phyloP scores from a whole-genome alignment of 37 sponge, comb jelly and placozoan species.

The Cladorhizidae sp. region DNA sequence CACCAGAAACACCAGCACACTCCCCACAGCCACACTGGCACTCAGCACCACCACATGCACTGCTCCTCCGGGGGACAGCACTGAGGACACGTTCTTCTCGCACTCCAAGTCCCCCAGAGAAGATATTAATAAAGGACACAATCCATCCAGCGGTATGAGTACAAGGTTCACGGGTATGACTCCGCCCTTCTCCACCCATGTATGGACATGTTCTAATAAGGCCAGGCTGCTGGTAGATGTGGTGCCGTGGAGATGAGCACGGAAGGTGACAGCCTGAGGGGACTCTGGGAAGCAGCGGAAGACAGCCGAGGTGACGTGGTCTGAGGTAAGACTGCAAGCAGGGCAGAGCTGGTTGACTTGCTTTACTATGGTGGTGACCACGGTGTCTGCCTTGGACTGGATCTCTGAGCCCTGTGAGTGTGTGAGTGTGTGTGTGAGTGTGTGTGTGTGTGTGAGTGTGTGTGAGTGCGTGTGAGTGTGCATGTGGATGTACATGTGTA shows the following conservation, averaged over 20 bases:
- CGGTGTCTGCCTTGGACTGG: neutral
- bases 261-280: conserved; percentile 11
- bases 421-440: conserved; percentile 41
- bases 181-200: neutral
- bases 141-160: neutral
- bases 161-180: neutral
- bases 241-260: neutral
- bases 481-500: conserved; percentile 21
- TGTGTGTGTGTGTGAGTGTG: conserved; percentile 52
- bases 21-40: neutral
- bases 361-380: neutral
- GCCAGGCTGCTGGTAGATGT: neutral
- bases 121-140: neutral
- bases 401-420: conserved; percentile 31
- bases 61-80: no score
- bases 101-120: neutral
- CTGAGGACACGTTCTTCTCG: no score
- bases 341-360: neutral
- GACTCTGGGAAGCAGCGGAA: conserved; percentile 3
- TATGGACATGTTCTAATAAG: neutral
- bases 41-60: neutral
- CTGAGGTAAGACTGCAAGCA: neutral
- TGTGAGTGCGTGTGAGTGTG: conserved; percentile 52
- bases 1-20: no score
- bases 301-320: neutral